phyloP scores from a whole-genome alignment of 2,113 vertebrate genomes.

The Stigmatopora nigra region DNA sequence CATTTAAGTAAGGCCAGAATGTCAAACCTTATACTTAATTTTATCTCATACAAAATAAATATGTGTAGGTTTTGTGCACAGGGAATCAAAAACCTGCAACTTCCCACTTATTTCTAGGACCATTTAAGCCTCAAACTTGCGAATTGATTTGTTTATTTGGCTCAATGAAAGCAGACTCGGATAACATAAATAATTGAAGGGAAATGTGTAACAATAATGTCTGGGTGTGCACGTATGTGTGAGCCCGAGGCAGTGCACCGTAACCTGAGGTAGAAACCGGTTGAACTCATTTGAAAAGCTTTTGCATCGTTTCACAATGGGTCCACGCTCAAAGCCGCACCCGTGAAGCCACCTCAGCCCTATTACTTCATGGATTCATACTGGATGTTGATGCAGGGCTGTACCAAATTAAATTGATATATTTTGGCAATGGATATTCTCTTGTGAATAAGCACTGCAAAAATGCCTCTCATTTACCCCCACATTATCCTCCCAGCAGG shows the following conservation, averaged over 20 bases:
- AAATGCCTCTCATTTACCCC: slow-evolving; percentile 27
- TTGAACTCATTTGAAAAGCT: slow-evolving; percentile 49
- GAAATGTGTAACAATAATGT: slow-evolving; percentile 47
- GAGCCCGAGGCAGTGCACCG: slow-evolving; percentile 33
- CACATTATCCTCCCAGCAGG: slow-evolving; percentile 32
- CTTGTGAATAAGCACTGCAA: slow-evolving; percentile 15
- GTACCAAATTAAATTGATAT: slow-evolving; percentile 26
- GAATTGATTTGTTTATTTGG: slow-evolving; percentile 37
- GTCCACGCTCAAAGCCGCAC: slow-evolving; percentile 31
- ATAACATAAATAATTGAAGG: slow-evolving; percentile 23
- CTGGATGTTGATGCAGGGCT: slow-evolving; percentile 14
- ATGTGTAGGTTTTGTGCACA: background rate
- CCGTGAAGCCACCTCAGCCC: slow-evolving; percentile 33
- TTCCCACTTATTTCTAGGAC: slow-evolving; percentile 17
- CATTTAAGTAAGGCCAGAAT: background rate
- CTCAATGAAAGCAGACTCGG: slow-evolving; percentile 33
- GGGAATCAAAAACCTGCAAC: slow-evolving; percentile 33
- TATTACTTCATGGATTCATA: slow-evolving; percentile 34
- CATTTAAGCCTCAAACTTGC: slow-evolving; percentile 19
- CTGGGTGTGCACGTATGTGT: slow-evolving; percentile 32
- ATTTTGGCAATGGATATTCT: slow-evolving; percentile 14
- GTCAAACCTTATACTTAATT: background rate
- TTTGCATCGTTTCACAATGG: slow-evolving; percentile 42
- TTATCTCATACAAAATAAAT: background rate
- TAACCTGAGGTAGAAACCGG: slow-evolving; percentile 55